These are phyloP conservation scores for Mustela nigripes DNA, from an alignment of 2,113 vertebrate species.

Conservation along the genomic window DNA sequence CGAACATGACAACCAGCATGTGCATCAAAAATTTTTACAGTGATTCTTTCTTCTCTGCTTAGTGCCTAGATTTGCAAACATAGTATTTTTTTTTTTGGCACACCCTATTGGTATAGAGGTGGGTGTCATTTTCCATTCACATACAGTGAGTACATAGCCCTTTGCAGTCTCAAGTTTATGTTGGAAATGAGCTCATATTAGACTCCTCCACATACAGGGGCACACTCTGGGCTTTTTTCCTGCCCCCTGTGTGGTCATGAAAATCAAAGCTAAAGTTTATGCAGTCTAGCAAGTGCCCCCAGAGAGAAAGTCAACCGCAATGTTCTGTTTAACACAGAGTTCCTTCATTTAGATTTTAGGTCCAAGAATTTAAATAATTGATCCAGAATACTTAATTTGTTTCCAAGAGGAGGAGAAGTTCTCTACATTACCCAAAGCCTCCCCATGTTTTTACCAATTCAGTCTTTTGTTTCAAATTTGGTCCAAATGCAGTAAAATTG, in stretches of 20 bases:
- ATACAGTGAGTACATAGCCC: not conserved
- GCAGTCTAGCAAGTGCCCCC: not conserved
- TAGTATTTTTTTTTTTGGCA: not conserved
- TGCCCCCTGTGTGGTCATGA: not conserved
- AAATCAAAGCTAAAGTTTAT: not conserved
- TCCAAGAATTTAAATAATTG: not conserved
- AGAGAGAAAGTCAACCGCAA: not conserved
- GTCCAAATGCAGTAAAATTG: not conserved
- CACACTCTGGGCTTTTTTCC: not conserved
- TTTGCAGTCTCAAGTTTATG: not conserved
- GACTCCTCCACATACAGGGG: not conserved
- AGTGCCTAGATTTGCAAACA: not conserved
- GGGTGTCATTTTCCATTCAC: not conserved
- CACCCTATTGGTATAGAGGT: rapidly evolving
- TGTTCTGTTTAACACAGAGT: not conserved
- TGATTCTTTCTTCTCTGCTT: not conserved
- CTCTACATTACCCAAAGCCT: not conserved
- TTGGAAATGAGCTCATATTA: not conserved
- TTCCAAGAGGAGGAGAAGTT: not conserved
- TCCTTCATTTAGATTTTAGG: not conserved
- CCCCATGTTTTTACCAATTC: not conserved
- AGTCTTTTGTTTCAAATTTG: not conserved
- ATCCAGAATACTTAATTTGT: not conserved
- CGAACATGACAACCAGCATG: not conserved
- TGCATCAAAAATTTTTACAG: not conserved